Base-by-base conservation (phyloP, 2,113 vertebrate species). In the Daboia siamensis region DNA sequence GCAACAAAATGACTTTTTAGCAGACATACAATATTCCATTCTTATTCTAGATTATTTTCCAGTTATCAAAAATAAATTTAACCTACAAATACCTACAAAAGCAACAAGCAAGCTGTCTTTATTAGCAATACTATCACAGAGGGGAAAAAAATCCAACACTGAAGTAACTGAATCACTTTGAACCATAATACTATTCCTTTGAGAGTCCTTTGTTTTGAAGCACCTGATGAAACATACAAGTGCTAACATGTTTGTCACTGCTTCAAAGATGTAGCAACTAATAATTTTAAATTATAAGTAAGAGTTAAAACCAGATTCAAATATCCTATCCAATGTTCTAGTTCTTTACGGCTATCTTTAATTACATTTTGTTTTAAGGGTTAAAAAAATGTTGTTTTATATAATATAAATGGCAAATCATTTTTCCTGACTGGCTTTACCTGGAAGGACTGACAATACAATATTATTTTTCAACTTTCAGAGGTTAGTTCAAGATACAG, bases 201-300 rank as follows among this genome's bases (percentile, higher is more conserved):
- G 94, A 95, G 94, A 96, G 90, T 51, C 23, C 64, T 57, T 86
- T 86, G 86, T 94, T 94, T 90, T 94, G 91, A 87, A 96, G 69
- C 89, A 90, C 54, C 93, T 94, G 93, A 96, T 95, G 94, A 92
- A 96, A 95, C 46, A 64, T 87, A 91, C 95, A 90, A 92, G 94
- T 96, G 94, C 90, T 9, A 94, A 93, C 92, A 95, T 2, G 59
- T 92, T 91, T 96, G 89, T 93, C 89, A 94, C 54, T 33, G 54
- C 56, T 64, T 29, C 4, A 61, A 29, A 95, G 52, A 94, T 48
- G 26, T 55, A 95, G 91, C 6, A 94, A 94, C 88, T 94, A 92
- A 55, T 56, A 94, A 95, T 15, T 86, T 54, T 33, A 39, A 33
- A 12, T 1, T 69, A 69, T 52, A 95, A 90, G 85, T 86, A 93